Conservation (phyloP, 2,113 vertebrate genomes). For the Prolemur simus region DNA sequence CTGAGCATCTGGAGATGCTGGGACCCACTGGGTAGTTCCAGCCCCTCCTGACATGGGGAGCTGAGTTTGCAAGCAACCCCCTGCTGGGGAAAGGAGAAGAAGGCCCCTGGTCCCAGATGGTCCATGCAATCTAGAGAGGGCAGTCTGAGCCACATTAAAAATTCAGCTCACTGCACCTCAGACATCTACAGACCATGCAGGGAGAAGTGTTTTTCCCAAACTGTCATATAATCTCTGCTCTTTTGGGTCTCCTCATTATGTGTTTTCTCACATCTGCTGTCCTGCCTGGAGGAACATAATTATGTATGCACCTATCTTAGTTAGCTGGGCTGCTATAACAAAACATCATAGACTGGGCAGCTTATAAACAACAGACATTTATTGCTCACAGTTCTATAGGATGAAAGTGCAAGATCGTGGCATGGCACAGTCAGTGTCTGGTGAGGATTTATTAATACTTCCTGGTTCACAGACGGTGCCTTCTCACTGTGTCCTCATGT, state of each 20-base stretch:
- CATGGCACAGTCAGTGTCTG: not conserved
- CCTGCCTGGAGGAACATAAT: not conserved
- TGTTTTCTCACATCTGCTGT: not conserved
- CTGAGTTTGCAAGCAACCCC: not conserved
- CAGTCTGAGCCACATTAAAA: accelerated
- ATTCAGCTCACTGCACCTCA: not conserved
- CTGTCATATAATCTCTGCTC: not conserved
- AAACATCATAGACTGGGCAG: not conserved
- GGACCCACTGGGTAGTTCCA: accelerated
- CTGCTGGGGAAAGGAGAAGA: not conserved
- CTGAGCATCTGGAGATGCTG: not conserved
- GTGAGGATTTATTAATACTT: not conserved
- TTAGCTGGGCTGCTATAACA: not conserved
- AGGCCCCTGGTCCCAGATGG: not conserved
- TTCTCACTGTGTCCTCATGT: no score
- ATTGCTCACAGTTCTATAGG: not conserved
- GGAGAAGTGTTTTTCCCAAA: not conserved
- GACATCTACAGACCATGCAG: not conserved
- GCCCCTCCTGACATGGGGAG: not conserved
- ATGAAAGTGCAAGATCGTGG: not conserved
- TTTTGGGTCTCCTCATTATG: not conserved
- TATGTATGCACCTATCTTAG: not conserved
- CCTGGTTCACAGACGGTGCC: not conserved
- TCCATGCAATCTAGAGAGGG: not conserved
- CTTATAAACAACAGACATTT: not conserved